Percentiles rank a stretch among this genome's conserved stretches.
Evolutionary conservation across 2,113 vertebrate species (phyloP).

Genomic region (Charadrius vociferus): DNA sequence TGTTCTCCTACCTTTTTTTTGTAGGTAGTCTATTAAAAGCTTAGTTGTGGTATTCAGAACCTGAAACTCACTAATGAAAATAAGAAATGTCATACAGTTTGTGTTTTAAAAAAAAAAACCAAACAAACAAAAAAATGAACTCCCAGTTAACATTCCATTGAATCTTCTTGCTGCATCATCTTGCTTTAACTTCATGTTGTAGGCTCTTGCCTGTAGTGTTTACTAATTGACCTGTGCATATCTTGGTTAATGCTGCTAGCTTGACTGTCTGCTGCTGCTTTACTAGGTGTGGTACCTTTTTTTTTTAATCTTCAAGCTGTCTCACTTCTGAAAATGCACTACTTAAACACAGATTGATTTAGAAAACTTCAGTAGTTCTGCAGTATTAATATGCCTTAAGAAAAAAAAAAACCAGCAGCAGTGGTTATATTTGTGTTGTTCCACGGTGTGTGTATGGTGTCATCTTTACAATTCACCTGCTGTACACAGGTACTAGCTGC

Average conservation of each 20-base stretch:
- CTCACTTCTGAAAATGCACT: background rate
- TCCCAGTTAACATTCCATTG: background rate
- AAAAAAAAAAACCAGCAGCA: background rate
- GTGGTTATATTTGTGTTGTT: fast-evolving
- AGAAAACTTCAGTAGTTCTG: background rate
- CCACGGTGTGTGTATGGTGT: fast-evolving
- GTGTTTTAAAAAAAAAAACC: too few relatives aligned
- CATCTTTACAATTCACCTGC: fast-evolving
- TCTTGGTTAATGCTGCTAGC: background rate
- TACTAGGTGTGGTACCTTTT: background rate
- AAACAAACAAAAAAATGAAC: background rate
- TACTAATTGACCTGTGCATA: background rate
- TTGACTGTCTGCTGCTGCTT: background rate
- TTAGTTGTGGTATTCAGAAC: background rate
- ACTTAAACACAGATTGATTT: background rate
- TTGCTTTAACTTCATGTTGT: background rate
- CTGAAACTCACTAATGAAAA: background rate
- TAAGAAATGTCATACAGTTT: background rate
- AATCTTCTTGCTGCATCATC: background rate
- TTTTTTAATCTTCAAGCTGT: background rate
- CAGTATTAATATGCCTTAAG: fast-evolving
- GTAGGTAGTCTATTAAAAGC: background rate
- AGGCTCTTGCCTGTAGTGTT: background rate
- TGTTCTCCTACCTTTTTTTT: background rate
- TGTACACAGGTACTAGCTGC: background rate